Evolutionary conservation across 2,113 vertebrate species (phyloP), one percentile per base, ranked within the genome.

Genomic region (Onychostruthus taczanowskii): DNA sequence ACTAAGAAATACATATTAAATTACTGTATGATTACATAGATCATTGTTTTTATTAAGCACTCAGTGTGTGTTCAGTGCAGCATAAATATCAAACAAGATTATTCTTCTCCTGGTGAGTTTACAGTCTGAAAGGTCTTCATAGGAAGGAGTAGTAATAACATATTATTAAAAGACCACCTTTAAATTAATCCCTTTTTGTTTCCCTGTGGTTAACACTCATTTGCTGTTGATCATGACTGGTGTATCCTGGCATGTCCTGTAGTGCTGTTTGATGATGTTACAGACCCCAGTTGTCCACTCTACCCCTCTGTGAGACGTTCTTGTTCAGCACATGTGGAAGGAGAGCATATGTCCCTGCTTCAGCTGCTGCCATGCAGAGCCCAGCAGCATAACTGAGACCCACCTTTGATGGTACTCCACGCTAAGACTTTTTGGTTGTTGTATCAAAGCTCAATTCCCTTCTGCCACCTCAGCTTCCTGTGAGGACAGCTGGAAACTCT

Each of bases 401-500:
- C 90, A 90, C 86, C 83, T 92, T 81, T 81, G 43, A 68, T 81
- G 56, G 39, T 18, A 23, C 56, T 87, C 27, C 33, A 27, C 13
- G 0, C 47, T 75, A 52, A 77, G 73, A 83, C 76, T 64, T 47
- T 31, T 47, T 31, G 52, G 68, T 80, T 6, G 53, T 69, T 80
- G 21, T 88, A 28, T 88, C 59, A 66, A 88, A 84, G 77, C 56
- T 39, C 9, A 2, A 6, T 80, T 87, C 84, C 67, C 63, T 92
- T 73, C 67, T 95, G 88, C 78, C 82, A 84, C 88, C 64, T 88
- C 2, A 0, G 83, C 73, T 91, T 97, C 80, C 89, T 93, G 68
- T 75, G 52, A 81, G 86, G 93, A 95, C 95, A 94, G 91, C 93
- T 97, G 95, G 80, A 84, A 89, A 56, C 43, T 47, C 55, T 88